Evolutionary conservation across 2,888 invertebrate species (phyloP).

Genomic region (Endotricha flammealis): DNA sequence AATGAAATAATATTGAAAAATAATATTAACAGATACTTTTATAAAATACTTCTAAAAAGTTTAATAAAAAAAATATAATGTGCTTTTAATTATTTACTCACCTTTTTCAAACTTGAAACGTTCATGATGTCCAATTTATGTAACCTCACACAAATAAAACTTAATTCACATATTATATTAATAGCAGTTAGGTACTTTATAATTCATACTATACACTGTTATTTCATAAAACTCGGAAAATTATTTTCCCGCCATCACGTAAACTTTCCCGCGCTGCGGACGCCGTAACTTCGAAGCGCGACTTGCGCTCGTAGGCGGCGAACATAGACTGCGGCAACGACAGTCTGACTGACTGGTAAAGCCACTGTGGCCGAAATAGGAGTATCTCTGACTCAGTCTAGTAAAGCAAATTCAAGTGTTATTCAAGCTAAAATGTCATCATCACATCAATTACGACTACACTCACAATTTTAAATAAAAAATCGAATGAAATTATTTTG

Average conservation of each 20-base stretch:
- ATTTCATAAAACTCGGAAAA: conserved; percentile 13
- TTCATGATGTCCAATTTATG: conserved; percentile 38
- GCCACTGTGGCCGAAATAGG: conserved; percentile 6
- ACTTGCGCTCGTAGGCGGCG: conserved; percentile 36
- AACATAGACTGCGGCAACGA: conserved; percentile 39
- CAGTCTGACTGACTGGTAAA: conserved; percentile 19
- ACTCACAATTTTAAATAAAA: no score
- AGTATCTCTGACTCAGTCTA: conserved; percentile 9
- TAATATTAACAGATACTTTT: no score
- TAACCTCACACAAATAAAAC: conserved; percentile 27
- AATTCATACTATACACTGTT: no score
- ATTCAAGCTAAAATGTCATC: background rate
- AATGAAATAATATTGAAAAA: no score
- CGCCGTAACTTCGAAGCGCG: conserved; percentile 29
- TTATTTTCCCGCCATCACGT: conserved; percentile 57
- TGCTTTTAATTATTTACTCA: conserved; percentile 29
- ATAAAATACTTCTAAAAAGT: no score
- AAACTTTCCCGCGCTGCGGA: conserved; percentile 58
- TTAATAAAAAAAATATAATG: no score
- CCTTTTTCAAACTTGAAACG: conserved; percentile 39
- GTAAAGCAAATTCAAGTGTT: no score
- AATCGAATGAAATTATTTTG: no score
- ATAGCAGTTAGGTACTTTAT: conserved; percentile 17
- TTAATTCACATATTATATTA: conserved; percentile 18
- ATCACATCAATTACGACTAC: no score